These are phyloP conservation scores for Pocillopora grandis DNA, from an alignment of 92 coral and sea anemone species.

Conservation along the genomic window DNA sequence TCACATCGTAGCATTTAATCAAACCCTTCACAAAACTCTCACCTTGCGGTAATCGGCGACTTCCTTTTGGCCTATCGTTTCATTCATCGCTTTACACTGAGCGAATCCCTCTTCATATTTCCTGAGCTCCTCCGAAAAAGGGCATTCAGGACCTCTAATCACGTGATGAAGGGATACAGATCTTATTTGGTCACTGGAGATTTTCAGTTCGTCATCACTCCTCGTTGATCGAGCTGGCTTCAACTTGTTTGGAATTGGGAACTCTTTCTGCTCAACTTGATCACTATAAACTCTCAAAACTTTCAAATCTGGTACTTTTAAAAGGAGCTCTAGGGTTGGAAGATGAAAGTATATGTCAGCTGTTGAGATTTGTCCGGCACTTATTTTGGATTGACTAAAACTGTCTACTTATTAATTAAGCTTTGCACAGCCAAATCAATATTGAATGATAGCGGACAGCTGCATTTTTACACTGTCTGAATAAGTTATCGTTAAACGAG, in stretches of 20 bases:
- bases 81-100: conserved; percentile 23
- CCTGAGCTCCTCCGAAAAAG: conserved; percentile 46
- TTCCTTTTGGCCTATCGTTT: conserved; percentile 21
- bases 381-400: no score
- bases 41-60: conserved; percentile 57
- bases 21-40: neutral
- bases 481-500: no score
- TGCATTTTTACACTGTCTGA: no score
- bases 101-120: conserved; percentile 56
- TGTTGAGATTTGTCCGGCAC: no score
- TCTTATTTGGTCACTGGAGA: conserved; percentile 60
- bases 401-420: no score
- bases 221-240: conserved; percentile 41
- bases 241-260: conserved; percentile 85
- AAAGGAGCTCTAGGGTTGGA: conserved; percentile 67
- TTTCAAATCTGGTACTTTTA: conserved; percentile 64
- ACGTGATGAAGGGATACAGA: conserved; percentile 83
- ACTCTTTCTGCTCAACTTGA: conserved; percentile 73
- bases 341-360: neutral
- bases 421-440: no score
- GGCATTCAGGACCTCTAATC: conserved; percentile 61
- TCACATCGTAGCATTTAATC: neutral
- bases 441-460: no score
- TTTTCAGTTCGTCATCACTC: conserved; percentile 62
- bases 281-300: conserved; percentile 83